Evolutionary conservation across 2,888 invertebrate genomes (phyloP).

Genomic region (Drepanosiphum platanoidis): DNA sequence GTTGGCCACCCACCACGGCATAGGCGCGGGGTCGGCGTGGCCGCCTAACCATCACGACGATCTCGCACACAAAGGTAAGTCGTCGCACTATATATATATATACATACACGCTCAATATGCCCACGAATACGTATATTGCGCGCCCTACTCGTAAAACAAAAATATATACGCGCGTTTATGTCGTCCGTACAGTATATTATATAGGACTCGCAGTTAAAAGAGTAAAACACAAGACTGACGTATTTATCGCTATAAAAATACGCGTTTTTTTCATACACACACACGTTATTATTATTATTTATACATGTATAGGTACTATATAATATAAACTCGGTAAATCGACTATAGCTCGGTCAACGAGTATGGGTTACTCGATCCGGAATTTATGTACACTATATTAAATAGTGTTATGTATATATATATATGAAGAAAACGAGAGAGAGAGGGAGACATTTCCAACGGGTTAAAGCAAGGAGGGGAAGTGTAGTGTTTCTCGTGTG

Average conservation of each 20-base stretch:
- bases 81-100: no score
- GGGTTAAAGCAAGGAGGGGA: conserved; percentile 9
- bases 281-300: no score
- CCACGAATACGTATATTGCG: neutral
- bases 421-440: neutral
- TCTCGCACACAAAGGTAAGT: conserved; percentile 65
- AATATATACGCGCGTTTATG: neutral
- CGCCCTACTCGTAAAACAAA: neutral
- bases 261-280: neutral
- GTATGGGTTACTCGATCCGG: conserved; percentile 34
- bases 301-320: neutral
- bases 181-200: neutral
- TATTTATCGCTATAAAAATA: neutral
- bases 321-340: conserved; percentile 11
- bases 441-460: conserved; percentile 30
- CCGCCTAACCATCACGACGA: conserved; percentile 65
- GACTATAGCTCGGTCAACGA: neutral
- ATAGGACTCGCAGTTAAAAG: neutral
- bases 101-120: no score
- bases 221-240: neutral
- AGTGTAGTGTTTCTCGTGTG: conserved; percentile 57
- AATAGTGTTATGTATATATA: neutral
- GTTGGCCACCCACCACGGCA: conserved; percentile 63
- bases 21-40: conserved; percentile 64
- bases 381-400: conserved; percentile 3